Evolutionary conservation across 2,888 invertebrate species (phyloP), one percentile per base, ranked within the genome.

Genomic region (Euphydryas editha): DNA sequence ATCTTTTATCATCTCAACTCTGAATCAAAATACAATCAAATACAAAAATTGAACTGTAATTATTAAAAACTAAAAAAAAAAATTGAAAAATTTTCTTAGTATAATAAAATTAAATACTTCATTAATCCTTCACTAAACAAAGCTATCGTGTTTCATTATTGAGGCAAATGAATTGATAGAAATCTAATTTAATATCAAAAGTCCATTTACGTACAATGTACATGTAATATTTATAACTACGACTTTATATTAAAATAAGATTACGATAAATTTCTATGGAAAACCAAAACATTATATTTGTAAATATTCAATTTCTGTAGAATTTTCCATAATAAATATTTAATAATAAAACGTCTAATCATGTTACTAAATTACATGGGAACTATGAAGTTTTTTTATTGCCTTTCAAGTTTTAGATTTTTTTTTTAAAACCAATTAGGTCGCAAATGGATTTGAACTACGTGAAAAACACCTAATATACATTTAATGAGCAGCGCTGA

Each of bases 401-500:
- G n/a, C 15, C n/a, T 44, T 44, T 44, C 15, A 11, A 39, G 6
- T 51, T 20, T 51, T 24, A 20, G 18, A 21, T 51, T 51, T 51
- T 24, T 21, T 13, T 21, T 15, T 51, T 5, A 37, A 39, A 37
- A 20, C 39, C 36, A 60, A 42, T 61, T 54, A 61, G 17, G 10
- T 54, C 54, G 39, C 21, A 54, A 24, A 30, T 54, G 18, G 39
- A 47, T 36, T 46, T 39, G 46, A 46, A 11, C 30, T 30, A 21
- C 21, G 24, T 49, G 13, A 56, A 64, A 64, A 49, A 20, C 59
- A 60, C 37, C 36, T 65, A 49, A 70, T 61, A 17, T 36, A 36
- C 30, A 36, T 62, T 18, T 70, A 67, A 71, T 69, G 68, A 66
- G 55, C 54, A 70, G 59, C 59, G 59, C 67, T 61, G 67, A 73